Evolutionary conservation across 37 sponge, comb jelly and placozoan species (phyloP).

Genomic region (Halichondria panicea): DNA sequence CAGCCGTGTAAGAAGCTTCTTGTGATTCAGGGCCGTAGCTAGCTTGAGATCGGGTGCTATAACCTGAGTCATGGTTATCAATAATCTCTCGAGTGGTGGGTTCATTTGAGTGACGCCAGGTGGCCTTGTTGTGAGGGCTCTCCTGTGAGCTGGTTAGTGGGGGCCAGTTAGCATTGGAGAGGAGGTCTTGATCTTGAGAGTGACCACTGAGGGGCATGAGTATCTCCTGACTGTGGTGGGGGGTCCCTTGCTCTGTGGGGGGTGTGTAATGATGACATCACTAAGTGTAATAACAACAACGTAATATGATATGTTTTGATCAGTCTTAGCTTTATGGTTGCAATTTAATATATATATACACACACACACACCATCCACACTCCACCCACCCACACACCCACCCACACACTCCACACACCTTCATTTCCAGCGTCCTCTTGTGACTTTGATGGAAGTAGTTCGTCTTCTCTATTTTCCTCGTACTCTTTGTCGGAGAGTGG

Average conservation of each 20-base stretch:
- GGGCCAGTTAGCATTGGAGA: neutral
- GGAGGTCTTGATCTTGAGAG: conserved; percentile 1
- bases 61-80: conserved; percentile 8
- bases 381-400: too few relatives aligned
- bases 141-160: neutral
- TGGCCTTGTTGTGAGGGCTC: neutral
- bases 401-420: too few relatives aligned
- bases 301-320: too few relatives aligned
- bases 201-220: neutral
- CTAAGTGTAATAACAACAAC: too few relatives aligned
- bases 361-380: too few relatives aligned
- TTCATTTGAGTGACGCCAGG: neutral
- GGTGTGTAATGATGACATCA: too few relatives aligned
- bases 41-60: conserved; percentile 7
- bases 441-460: too few relatives aligned
- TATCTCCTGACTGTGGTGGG: neutral
- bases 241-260: neutral
- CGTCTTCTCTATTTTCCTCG: too few relatives aligned
- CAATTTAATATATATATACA: too few relatives aligned
- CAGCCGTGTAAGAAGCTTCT: neutral
- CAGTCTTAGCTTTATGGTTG: too few relatives aligned
- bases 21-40: conserved; percentile 13
- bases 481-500: neutral
- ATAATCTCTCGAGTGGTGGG: neutral
- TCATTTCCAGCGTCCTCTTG: too few relatives aligned